Evolutionary conservation across 2,797 vertebrate genomes (phyloP).

Genomic region (Protosalanx chinensis): DNA sequence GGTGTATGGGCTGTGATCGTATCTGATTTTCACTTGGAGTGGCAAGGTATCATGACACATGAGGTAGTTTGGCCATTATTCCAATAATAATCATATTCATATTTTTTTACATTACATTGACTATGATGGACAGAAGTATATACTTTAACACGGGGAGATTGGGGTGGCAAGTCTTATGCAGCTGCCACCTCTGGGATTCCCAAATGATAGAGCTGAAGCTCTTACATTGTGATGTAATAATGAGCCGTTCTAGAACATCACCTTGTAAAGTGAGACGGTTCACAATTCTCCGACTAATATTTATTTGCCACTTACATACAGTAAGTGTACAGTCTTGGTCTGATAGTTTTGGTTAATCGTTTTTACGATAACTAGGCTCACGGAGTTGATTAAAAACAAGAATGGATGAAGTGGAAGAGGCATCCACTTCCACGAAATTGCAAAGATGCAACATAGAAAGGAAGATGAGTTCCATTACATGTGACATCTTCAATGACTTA

Average conservation of each 20-base stretch:
- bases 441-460: constrained; percentile 66
- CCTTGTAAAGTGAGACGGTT: background rate
- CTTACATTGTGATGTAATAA: constrained; percentile 12
- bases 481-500: constrained; percentile 26
- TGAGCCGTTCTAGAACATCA: constrained; percentile 1
- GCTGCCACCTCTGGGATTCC: too few species aligned
- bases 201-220: background rate
- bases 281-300: background rate
- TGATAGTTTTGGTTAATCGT: too few species aligned
- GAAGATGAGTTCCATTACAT: constrained; percentile 67
- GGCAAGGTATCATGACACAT: too few species aligned
- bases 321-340: background rate
- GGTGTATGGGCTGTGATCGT: too few species aligned
- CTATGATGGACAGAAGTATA: too few species aligned
- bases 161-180: too few species aligned
- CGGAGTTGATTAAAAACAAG: background rate
- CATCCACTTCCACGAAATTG: constrained; percentile 28
- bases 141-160: too few species aligned
- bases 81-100: too few species aligned
- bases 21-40: too few species aligned
- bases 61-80: too few species aligned
- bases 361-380: background rate
- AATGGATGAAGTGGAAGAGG: constrained; percentile 40
- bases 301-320: background rate
- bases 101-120: too few species aligned